Evolutionary conservation across 1,140 invertebrate species (phyloP), one percentile per base, ranked within the genome.

Genomic region (Oedothorax gibbosus): DNA sequence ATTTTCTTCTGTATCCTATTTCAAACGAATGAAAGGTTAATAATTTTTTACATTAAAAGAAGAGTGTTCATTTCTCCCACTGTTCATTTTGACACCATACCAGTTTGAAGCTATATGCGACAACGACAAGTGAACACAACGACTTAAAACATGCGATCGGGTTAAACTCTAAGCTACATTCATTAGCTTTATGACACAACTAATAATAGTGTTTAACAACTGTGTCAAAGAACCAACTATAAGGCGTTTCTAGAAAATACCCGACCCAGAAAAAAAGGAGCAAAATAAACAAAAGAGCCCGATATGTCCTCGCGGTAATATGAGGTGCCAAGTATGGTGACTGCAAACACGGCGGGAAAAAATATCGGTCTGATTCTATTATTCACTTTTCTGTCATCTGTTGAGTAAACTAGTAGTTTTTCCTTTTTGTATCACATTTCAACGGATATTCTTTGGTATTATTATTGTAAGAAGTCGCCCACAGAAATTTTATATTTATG

Each of bases 401-500:
- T 80, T 80, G 78, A 80, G 66, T 53, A 80, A 80, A 71, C 65
- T 69, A 5, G n/a, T 54, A 20, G n/a, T 56, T 77, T 60, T 80
- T 60, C 50, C 35, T 15, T 80, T 71, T 80, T 80, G n/a, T 71
- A 80, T 80, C 78, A 71, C 78, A 80, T 80, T 71, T 80, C 78
- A 62, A 7, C 7, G 18, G 14, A 69, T 57, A 80, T 66, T 35
- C 78, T 18, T 0, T 62, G 20, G 76, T 11, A 54, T 54, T 14
- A 51, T 12, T n/a, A 49, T 69, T n/a, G 53, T 20, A 21, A 60
- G 8, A 20, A 60, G 66, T 50, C 53, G 5, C 20, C 49, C 21
- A 56, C 12, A 50, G 35, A 56, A 80, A 80, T 80, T 69, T 80
- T 80, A 80, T 80, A 80, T 80, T 80, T 80, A 80, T 80, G 78